Conservation (phyloP, 2,888 invertebrate species). For the Kryphioiulus occultus region DNA sequence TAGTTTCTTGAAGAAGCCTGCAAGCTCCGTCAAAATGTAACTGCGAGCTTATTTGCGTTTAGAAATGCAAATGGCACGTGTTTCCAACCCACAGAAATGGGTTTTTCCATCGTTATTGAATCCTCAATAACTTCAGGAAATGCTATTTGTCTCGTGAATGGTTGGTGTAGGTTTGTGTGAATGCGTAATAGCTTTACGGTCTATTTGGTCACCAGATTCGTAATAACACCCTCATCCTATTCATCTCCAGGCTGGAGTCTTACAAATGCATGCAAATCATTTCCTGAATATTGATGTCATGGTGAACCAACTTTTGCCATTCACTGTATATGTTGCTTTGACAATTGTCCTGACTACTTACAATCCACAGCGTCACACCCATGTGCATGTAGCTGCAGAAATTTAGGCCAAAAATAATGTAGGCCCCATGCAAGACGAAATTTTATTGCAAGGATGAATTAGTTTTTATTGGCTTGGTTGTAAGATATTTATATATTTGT, state of each 20-base stretch:
- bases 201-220: not conserved
- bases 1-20: too few species aligned
- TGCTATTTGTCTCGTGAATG: not conserved
- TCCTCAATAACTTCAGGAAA: not conserved
- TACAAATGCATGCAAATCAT: not conserved
- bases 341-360: too few species aligned
- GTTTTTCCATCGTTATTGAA: not conserved
- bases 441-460: too few species aligned
- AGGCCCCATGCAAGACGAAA: too few species aligned
- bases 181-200: not conserved
- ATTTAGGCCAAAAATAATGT: too few species aligned
- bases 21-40: too few species aligned
- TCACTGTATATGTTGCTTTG: too few species aligned
- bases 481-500: not conserved
- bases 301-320: too few species aligned
- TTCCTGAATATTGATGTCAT: not conserved
- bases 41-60: not conserved
- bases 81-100: not conserved
- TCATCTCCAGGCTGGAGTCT: not conserved
- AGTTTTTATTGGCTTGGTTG: too few species aligned
- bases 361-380: too few species aligned
- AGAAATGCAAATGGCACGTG: not conserved
- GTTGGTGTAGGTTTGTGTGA: not conserved
- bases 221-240: not conserved
- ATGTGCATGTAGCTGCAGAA: too few species aligned